Conservation (phyloP, 2,113 vertebrate species). For the Peromyscus maniculatus region DNA sequence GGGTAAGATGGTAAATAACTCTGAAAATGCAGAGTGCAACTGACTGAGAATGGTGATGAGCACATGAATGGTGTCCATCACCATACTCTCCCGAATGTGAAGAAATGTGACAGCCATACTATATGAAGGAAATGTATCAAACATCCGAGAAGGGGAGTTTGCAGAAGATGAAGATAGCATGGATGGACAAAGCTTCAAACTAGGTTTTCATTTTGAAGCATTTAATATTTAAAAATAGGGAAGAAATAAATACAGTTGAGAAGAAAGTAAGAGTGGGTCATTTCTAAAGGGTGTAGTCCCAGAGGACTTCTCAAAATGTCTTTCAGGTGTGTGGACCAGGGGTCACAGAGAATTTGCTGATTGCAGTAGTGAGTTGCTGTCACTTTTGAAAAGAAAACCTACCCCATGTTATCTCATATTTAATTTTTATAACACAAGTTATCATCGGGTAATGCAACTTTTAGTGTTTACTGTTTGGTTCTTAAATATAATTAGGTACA, state of each 20-base stretch:
- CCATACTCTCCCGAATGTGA: neutral
- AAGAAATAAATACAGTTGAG: neutral
- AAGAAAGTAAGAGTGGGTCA: neutral
- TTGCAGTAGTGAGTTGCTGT: neutral
- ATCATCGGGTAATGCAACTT: neutral
- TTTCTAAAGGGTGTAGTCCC: neutral
- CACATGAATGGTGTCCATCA: neutral
- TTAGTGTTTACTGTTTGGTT: conserved; percentile 8
- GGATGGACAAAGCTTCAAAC: neutral
- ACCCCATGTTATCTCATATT: neutral
- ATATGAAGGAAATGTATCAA: neutral
- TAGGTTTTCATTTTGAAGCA: neutral
- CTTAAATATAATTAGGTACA: neutral
- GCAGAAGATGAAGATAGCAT: neutral
- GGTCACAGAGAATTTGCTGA: neutral
- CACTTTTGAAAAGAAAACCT: neutral
- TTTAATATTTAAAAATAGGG: conserved; percentile 20
- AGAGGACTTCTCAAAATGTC: neutral
- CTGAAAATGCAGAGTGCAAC: neutral
- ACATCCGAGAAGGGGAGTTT: neutral
- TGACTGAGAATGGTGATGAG: neutral
- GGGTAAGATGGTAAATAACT: conserved; percentile 32
- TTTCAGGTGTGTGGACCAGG: neutral
- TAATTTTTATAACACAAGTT: conserved; percentile 39
- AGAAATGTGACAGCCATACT: neutral